Conservation (phyloP, 2,888 invertebrate genomes). For the Drosophila quinaria region DNA sequence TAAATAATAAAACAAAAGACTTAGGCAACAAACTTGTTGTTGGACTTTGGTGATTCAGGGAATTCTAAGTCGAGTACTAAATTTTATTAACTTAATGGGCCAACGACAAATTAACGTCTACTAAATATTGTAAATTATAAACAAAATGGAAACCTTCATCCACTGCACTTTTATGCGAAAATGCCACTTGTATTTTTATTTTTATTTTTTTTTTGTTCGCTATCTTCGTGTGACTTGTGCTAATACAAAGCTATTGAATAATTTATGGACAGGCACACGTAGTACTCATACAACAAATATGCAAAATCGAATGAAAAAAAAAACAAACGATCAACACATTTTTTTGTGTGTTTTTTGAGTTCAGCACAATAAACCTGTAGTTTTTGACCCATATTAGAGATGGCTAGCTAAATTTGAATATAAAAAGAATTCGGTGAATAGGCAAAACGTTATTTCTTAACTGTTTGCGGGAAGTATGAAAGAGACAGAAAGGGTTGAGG, state of each 20-base stretch:
- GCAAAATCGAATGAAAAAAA: slow-evolving; percentile 21
- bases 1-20: slow-evolving; percentile 38
- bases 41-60: background rate
- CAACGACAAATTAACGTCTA: slow-evolving; percentile 7
- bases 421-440: slow-evolving; percentile 61
- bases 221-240: slow-evolving; percentile 23
- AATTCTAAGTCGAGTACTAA: slow-evolving; percentile 18
- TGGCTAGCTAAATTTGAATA: slow-evolving; percentile 67
- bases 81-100: slow-evolving; percentile 18
- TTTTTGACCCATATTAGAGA: slow-evolving; percentile 76
- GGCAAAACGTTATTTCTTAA: slow-evolving; percentile 65
- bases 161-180: slow-evolving; percentile 25
- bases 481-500: background rate
- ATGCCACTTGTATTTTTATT: slow-evolving; percentile 44
- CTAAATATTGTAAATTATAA: slow-evolving; percentile 14
- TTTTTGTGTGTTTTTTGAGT: slow-evolving; percentile 30
- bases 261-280: slow-evolving; percentile 54
- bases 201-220: slow-evolving; percentile 5
- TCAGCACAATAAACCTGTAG: slow-evolving; percentile 68
- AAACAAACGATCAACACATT: slow-evolving; percentile 72
- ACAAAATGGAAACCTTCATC: slow-evolving; percentile 10
- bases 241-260: slow-evolving; percentile 60
- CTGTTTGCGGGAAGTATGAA: slow-evolving; percentile 45
- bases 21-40: slow-evolving; percentile 47
- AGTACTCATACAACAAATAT: slow-evolving; percentile 38